Evolutionary conservation across 2,113 vertebrate species (phyloP).

Genomic region (Phalacrocorax aristotelis): DNA sequence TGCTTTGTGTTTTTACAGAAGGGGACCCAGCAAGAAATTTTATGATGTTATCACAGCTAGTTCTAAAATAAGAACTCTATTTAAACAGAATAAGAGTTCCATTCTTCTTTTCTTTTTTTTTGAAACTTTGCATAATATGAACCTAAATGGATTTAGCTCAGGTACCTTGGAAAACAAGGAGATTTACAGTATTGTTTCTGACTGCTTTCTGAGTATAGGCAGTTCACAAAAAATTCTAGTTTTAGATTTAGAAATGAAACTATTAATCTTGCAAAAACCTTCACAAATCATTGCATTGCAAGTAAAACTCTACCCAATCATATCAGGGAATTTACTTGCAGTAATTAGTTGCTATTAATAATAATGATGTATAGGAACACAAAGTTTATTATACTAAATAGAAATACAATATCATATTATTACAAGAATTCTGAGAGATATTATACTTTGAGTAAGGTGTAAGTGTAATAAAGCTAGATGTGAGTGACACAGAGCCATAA

Average conservation of each 20-base stretch:
- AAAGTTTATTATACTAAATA: neutral
- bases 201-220: neutral
- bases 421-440: neutral
- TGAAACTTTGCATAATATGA: neutral
- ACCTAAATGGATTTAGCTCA: neutral
- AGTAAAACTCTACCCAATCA: neutral
- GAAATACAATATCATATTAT: neutral
- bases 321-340: neutral
- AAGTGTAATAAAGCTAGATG: neutral
- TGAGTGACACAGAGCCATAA: neutral
- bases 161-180: neutral
- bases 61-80: conserved; percentile 17
- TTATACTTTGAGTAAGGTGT: neutral
- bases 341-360: neutral
- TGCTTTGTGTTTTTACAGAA: conserved; percentile 42
- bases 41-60: conserved; percentile 21
- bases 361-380: neutral
- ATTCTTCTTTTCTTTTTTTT: conserved; percentile 2
- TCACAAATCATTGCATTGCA: neutral
- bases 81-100: neutral
- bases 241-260: neutral
- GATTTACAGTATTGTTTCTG: neutral
- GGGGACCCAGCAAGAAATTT: conserved; percentile 8
- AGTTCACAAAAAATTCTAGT: neutral
- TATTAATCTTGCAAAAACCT: neutral